Percentiles rank a stretch among this genome's conserved stretches.
phyloP scores from a whole-genome alignment of 1,140 invertebrate genomes.

The Drosophila miranda region DNA sequence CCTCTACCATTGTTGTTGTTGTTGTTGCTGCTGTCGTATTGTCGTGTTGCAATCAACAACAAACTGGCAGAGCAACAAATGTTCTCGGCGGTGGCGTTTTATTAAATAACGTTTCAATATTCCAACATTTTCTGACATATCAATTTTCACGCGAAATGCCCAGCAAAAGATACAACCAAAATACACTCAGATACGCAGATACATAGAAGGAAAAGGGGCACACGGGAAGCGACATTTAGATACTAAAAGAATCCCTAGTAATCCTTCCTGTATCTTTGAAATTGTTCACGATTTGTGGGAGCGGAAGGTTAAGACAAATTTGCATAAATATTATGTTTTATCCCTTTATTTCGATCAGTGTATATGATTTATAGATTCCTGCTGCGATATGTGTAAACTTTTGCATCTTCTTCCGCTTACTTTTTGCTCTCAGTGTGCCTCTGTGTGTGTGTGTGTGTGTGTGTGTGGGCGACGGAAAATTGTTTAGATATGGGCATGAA shows the following conservation, averaged over 20 bases:
- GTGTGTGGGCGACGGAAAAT: conserved; percentile 59
- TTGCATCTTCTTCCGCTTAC: conserved; percentile 48
- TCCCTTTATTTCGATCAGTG: not conserved
- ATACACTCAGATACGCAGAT: conserved; percentile 16
- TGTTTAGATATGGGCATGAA: conserved; percentile 77
- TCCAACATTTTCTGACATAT: conserved; percentile 77
- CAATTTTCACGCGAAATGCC: conserved; percentile 65
- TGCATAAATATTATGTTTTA: not conserved
- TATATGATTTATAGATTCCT: conserved; percentile 45
- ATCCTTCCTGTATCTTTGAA: too few species aligned
- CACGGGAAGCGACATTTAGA: too few species aligned
- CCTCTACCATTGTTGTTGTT: conserved; percentile 38
- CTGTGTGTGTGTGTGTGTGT: conserved; percentile 8
- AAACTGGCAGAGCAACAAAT: conserved; percentile 52
- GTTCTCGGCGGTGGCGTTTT: conserved; percentile 46
- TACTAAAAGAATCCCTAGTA: too few species aligned
- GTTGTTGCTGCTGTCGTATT: conserved; percentile 46
- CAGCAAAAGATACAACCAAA: not conserved
- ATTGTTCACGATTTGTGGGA: not conserved
- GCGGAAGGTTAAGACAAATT: not conserved
- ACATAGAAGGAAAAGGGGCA: conserved; percentile 8
- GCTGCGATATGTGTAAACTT: conserved; percentile 64
- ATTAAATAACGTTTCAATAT: conserved; percentile 80
- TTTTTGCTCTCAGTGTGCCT: not conserved
- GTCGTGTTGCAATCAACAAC: conserved; percentile 58